Conservation (phyloP, 2,888 invertebrate species). For the Drosophila macrospina region DNA sequence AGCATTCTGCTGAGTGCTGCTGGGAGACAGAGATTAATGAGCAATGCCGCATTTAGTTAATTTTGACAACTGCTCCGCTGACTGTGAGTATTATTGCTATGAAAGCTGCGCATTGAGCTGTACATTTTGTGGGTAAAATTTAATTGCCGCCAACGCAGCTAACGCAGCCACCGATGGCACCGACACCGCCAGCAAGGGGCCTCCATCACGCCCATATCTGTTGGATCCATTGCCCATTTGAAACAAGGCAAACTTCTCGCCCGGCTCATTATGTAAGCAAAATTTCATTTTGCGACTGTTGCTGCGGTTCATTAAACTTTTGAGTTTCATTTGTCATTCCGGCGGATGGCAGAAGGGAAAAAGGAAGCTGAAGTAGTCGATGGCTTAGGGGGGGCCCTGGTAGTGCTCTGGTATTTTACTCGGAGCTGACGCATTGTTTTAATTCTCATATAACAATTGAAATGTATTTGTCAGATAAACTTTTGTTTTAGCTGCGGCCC, state of each 20-base stretch:
- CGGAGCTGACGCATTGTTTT: slow-evolving; percentile 50
- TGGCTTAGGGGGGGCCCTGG: background rate
- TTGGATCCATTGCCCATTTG: slow-evolving; percentile 17
- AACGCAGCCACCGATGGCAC: slow-evolving; percentile 29
- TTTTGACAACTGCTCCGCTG: slow-evolving; percentile 73
- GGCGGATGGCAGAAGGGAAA: slow-evolving; percentile 1
- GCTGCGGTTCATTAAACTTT: slow-evolving; percentile 77
- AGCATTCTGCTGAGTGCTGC: slow-evolving; percentile 26
- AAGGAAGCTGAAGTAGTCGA: background rate
- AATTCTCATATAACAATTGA: slow-evolving; percentile 67
- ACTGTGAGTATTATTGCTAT: slow-evolving; percentile 60
- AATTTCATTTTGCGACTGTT: slow-evolving; percentile 68
- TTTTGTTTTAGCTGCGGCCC: slow-evolving; percentile 58
- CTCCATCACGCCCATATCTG: slow-evolving; percentile 25
- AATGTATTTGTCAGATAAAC: slow-evolving; percentile 74
- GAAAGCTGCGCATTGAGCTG: slow-evolving; percentile 57
- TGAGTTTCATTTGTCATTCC: slow-evolving; percentile 72
- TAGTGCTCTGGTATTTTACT: background rate
- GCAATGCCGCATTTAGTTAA: slow-evolving; percentile 75
- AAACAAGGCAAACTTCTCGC: slow-evolving; percentile 34
- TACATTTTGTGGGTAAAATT: slow-evolving; percentile 65
- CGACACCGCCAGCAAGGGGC: slow-evolving; percentile 16
- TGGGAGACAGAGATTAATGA: slow-evolving; percentile 76
- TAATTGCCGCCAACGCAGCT: slow-evolving; percentile 59
- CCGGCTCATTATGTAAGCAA: slow-evolving; percentile 59